Base-by-base conservation (phyloP, 2,113 vertebrate genomes). In the Jaculus jaculus region DNA sequence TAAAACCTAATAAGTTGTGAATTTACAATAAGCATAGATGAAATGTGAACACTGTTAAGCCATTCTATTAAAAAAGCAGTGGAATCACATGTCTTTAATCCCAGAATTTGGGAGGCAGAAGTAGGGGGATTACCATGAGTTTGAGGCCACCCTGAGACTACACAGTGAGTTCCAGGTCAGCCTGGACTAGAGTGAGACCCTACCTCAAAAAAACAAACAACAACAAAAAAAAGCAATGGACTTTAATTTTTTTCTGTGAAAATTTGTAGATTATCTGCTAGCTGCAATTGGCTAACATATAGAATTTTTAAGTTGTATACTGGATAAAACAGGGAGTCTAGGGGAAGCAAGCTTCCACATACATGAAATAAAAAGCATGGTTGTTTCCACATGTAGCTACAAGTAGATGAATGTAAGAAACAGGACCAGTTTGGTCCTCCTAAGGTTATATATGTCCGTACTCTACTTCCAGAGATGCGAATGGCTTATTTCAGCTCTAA, bases 401-500 rank as follows among this genome's bases (percentile, higher is more conserved):
- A 69, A 30, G 32, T 87, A 73, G 30, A 12, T 39, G 42, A 17
- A 58, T 81, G 2, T 54, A 69, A 82, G 89, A 94, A 82, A 65
- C 47, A 74, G 63, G 73, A 34, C 74, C 10, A 30, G 15, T 78
- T 87, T 86, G 24, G 20, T 34, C 71, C 24, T 84, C 72, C 58
- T 37, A 69, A 82, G 21, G 42, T 94, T 61, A 51, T 30, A 87
- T 42, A 92, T n/a, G 30, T 74, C 65, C 65, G 91, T 51, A n/a
- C 30, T 69, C 13, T 60, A n/a, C 69, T 80, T 91, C 51, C 51
- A n/a, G 51, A 63, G 63, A 10, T 81, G 4, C 51, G 7, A 8
- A 18, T 79, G 39, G 63, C 87, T 74, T 78, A 39, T 82, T 90
- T 94, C 51, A 89, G 60, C 26, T 89, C 79, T 39, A 47, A 68